Evolutionary conservation across 1,140 invertebrate genomes (phyloP).

Genomic region (Papilio polyxenes): DNA sequence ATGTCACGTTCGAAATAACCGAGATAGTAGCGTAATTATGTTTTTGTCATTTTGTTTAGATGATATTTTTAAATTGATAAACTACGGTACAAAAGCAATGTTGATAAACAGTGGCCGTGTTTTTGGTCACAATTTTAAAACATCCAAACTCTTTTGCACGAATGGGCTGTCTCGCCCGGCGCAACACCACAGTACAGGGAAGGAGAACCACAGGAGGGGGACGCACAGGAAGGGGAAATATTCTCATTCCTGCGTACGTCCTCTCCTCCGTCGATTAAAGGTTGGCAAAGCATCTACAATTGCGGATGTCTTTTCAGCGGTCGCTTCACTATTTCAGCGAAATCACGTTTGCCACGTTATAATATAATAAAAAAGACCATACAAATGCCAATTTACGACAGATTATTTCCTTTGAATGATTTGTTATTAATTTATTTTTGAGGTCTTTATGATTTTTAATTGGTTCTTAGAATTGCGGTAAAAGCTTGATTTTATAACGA

Average conservation of each 20-base stretch:
- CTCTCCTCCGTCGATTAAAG: too few species aligned
- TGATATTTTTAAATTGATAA: background rate
- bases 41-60: background rate
- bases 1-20: slow-evolving; percentile 15
- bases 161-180: too few species aligned
- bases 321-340: too few species aligned
- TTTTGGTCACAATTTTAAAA: background rate
- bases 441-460: background rate
- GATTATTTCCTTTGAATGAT: background rate
- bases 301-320: too few species aligned
- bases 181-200: too few species aligned
- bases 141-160: background rate
- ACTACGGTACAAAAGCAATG: too few species aligned
- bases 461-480: background rate
- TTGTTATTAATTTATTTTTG: background rate
- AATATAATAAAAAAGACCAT: background rate
- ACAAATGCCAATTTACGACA: background rate
- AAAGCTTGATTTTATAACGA: background rate
- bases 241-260: too few species aligned
- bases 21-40: background rate
- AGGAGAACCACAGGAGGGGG: too few species aligned
- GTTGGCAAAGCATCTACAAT: too few species aligned
- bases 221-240: too few species aligned
- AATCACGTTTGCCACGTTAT: too few species aligned
- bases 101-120: background rate